phyloP scores from a whole-genome alignment of 2,797 vertebrate species.

The Cuculus canorus region DNA sequence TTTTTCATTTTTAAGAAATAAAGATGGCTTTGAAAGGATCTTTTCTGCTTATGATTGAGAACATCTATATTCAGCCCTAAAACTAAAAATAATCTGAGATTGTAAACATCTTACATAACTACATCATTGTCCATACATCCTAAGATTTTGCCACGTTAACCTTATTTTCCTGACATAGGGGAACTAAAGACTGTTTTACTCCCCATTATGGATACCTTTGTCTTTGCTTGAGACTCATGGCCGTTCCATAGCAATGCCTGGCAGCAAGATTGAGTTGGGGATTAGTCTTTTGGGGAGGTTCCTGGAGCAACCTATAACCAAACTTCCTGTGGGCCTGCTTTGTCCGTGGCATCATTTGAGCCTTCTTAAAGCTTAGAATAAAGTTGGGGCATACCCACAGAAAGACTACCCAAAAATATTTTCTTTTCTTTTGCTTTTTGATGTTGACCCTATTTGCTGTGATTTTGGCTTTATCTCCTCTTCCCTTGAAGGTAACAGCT shows the following conservation, averaged over 20 bases:
- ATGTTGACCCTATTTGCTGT: not conserved
- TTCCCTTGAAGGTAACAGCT: not conserved
- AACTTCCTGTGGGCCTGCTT: not conserved
- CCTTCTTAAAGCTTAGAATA: not conserved
- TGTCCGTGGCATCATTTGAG: not conserved
- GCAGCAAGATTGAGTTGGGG: not conserved
- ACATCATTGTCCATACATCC: not conserved
- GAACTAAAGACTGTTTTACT: not conserved
- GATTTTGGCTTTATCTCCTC: not conserved
- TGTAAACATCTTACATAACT: conserved; percentile 56
- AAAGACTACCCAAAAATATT: not conserved
- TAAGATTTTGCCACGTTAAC: conserved; percentile 21
- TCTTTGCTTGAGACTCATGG: not conserved
- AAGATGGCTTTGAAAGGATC: not conserved
- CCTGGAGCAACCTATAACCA: not conserved
- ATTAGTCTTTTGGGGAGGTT: not conserved
- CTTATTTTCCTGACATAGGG: not conserved
- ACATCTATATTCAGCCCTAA: not conserved
- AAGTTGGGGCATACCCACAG: not conserved
- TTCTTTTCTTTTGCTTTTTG: not conserved
- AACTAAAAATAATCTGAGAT: conserved; percentile 40
- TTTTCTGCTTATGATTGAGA: not conserved
- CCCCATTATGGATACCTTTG: not conserved
- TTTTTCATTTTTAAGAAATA: not conserved
- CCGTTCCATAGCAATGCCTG: not conserved